Evolutionary conservation across 1,140 invertebrate genomes (phyloP).

Genomic region (Cydia amplana): DNA sequence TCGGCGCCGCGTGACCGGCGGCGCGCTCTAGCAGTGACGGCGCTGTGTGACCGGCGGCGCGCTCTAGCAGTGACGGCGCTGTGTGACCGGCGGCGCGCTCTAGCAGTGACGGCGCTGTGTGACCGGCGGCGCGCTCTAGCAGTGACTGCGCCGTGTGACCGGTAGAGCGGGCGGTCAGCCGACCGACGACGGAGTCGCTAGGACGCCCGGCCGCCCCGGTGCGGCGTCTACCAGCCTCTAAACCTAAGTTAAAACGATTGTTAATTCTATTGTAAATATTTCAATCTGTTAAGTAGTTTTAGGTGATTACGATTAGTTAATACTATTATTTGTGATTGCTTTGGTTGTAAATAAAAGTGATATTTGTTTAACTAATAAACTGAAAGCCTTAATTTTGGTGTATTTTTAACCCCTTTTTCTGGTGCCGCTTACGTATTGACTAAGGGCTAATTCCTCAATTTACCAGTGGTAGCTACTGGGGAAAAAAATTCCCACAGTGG

Average conservation of each 20-base stretch:
- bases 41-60: slow-evolving; percentile 41
- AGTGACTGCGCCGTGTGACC: slow-evolving; percentile 37
- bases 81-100: slow-evolving; percentile 39
- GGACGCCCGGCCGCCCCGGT: background rate
- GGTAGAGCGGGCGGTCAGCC: slow-evolving; percentile 22
- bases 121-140: slow-evolving; percentile 32
- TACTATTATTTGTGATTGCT: slow-evolving; percentile 76
- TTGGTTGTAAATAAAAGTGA: slow-evolving; percentile 79
- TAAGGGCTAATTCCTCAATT: too few species aligned
- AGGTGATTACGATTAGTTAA: slow-evolving; percentile 75
- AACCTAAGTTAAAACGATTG: slow-evolving; percentile 54
- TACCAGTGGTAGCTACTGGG: too few species aligned
- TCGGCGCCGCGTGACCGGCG: slow-evolving; percentile 58
- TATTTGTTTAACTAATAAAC: slow-evolving; percentile 79
- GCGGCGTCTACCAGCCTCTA: slow-evolving; percentile 4
- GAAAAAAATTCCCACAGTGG: too few species aligned
- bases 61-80: slow-evolving; percentile 35
- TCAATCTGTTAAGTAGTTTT: slow-evolving; percentile 78
- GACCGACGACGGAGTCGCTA: background rate
- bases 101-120: slow-evolving; percentile 38
- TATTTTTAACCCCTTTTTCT: background rate
- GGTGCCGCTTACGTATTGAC: background rate
- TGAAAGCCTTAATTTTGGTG: slow-evolving; percentile 62
- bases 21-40: background rate
- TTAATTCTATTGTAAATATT: slow-evolving; percentile 77